phyloP scores from a whole-genome alignment of 1,140 invertebrate species.

The Chionoecetes opilio region DNA sequence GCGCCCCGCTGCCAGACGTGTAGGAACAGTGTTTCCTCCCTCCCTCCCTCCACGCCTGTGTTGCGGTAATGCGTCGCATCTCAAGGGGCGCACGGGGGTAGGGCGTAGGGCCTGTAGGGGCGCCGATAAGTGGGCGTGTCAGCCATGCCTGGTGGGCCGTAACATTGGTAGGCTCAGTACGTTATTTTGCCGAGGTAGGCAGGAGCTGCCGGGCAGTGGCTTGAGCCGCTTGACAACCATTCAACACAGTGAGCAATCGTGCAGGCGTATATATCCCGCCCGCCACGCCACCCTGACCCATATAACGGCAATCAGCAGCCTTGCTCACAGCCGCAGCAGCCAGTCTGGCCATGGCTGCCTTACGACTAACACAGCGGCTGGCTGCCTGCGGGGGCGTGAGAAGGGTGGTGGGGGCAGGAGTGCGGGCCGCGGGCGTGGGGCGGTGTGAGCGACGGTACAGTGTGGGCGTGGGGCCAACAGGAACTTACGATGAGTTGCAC shows the following conservation, averaged over 20 bases:
- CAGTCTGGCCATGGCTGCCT: neutral
- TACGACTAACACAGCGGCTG: neutral
- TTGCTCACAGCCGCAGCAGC: neutral
- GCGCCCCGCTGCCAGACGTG: neutral
- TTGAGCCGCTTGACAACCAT: neutral
- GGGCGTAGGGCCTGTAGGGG: neutral
- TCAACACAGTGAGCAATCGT: too few species aligned
- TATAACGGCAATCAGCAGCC: too few species aligned
- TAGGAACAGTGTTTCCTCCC: too few species aligned
- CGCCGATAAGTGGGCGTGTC: neutral
- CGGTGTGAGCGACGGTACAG: neutral
- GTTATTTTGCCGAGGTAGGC: neutral
- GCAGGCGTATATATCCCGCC: neutral
- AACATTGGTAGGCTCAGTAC: neutral
- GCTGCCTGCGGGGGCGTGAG: neutral
- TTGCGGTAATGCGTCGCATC: neutral
- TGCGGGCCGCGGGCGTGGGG: neutral
- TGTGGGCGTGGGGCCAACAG: neutral
- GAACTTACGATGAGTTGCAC: conserved; percentile 88
- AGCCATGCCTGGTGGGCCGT: neutral
- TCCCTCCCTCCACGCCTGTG: too few species aligned
- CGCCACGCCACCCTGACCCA: neutral
- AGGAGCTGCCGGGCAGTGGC: neutral
- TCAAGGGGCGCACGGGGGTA: neutral
- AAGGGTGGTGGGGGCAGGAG: neutral